A percentile compares a stretch with the other conserved stretches of the same genome.
phyloP scores from a whole-genome alignment of 2,888 invertebrate species.

The Polydrusus cervinus region DNA sequence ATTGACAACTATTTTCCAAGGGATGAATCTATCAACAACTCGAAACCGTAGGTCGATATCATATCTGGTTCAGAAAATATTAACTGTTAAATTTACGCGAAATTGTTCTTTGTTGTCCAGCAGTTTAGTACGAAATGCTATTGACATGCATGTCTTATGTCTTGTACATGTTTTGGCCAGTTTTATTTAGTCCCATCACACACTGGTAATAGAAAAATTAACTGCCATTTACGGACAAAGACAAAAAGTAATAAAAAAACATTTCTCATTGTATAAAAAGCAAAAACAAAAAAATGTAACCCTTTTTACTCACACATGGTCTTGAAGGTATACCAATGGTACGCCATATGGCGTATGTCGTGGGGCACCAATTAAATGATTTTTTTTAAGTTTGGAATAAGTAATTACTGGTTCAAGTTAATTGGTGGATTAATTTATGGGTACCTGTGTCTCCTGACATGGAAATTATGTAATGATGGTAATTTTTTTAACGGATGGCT shows the following conservation, averaged over 20 bases:
- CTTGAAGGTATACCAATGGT: slow-evolving; percentile 20
- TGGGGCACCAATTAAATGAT: slow-evolving; percentile 51
- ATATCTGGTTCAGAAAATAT: no score
- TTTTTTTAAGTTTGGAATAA: slow-evolving; percentile 46
- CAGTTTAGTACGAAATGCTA: no score
- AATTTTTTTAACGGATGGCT: slow-evolving; percentile 42
- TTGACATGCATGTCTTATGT: no score
- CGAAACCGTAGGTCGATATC: no score
- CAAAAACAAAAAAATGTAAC: slow-evolving; percentile 18
- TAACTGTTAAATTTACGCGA: no score
- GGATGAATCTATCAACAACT: no score
- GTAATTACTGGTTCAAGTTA: slow-evolving; percentile 37
- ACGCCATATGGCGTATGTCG: slow-evolving; percentile 45
- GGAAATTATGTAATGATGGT: slow-evolving; percentile 47
- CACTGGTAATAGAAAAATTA: no score
- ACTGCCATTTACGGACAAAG: no score
- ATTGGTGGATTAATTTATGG: slow-evolving; percentile 51
- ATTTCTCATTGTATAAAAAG: slow-evolving; percentile 3
- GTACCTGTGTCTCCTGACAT: slow-evolving; percentile 48
- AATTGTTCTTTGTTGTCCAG: no score
- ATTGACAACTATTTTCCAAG: no score
- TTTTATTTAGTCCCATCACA: no score
- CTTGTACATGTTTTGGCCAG: no score
- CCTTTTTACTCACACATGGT: slow-evolving; percentile 38
- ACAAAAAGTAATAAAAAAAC: neutral